Evolutionary conservation across 1,140 invertebrate species (phyloP), one percentile per base, ranked within the genome.

Genomic region (Aphelenchoides besseyi): DNA sequence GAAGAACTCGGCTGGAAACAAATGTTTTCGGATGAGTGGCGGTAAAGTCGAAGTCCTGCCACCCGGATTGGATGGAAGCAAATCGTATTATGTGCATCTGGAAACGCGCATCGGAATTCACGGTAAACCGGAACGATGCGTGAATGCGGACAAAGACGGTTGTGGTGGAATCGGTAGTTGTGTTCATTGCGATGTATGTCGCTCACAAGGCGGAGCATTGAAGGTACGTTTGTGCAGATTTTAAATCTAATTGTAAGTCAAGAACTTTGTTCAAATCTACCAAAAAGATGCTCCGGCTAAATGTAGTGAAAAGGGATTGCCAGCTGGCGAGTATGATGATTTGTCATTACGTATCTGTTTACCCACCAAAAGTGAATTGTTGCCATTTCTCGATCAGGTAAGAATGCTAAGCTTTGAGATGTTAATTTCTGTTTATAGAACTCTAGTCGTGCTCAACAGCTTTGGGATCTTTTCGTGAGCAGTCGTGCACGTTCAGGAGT

Each of bases 81-180:
- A 82, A 57, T 77, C 74, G 52, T 82, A 82, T 67, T 85, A 83
- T 37, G 81, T 82, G 1, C 81, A 82, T 66, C 71, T 82, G 36
- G 81, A 82, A 66, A 82, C 81, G 0, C 72, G 81, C 59, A 82
- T 82, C 41, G 81, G 81, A 23, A 85, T 82, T 35, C 79, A 85
- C 55, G 81, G 81, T 59, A 82, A 82, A 67, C 81, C 81, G 8
- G 81, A 83, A 37, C 70, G 81, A 37, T 83, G 81, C 37, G 82
- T 84, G 1, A 83, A 83, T 73, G 74, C 82, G 3, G 81, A 84
- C 52, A 69, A 76, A 36, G 80, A 83, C 18, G 81, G 81, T 30
- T 83, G 81, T 63, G 83, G 83, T 28, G 81, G 81, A 33, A 84
- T 83, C 26, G 81, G 81, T 52, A 84, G 80, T 16, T 83, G 80